phyloP scores from a whole-genome alignment of 2,113 vertebrate species.

The Vulpes vulpes region DNA sequence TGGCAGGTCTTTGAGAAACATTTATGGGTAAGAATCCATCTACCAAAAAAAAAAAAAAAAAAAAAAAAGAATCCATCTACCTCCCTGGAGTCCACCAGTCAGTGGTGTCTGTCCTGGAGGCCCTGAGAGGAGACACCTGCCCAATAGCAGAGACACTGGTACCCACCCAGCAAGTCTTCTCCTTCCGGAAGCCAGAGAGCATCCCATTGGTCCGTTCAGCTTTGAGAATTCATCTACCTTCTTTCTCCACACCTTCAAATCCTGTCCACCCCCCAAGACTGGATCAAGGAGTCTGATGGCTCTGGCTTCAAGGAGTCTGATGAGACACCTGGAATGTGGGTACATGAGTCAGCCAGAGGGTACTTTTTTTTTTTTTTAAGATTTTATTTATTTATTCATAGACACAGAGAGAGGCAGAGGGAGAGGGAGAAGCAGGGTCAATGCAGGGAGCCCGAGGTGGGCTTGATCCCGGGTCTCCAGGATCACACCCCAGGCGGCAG shows the following conservation, averaged over 20 bases:
- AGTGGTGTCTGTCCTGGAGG: not conserved
- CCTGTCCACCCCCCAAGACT: not conserved
- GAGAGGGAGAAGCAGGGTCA: too few species aligned
- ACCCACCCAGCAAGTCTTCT: not conserved
- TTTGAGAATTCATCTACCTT: not conserved
- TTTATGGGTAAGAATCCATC: not conserved
- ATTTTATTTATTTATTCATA: too few species aligned
- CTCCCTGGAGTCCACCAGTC: not conserved
- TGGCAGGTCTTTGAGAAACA: not conserved
- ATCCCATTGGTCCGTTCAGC: not conserved
- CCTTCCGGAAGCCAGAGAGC: not conserved
- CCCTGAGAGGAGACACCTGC: not conserved
- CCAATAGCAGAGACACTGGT: too few species aligned
- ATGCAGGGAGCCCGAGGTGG: too few species aligned
- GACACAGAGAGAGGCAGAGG: too few species aligned
- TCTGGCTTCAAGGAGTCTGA: not conserved
- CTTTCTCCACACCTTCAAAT: not conserved
- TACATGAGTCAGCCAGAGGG: not conserved
- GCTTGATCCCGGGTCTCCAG: too few species aligned
- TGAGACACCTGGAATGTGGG: accelerated
- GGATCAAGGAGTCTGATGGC: not conserved
- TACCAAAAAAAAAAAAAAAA: too few species aligned
- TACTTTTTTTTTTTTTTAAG: too few species aligned
- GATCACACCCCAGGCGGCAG: too few species aligned
- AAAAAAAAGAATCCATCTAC: too few species aligned